Evolutionary conservation across 2,113 vertebrate genomes (phyloP), one percentile per base, ranked within the genome.

Genomic region (Miniopterus natalensis): DNA sequence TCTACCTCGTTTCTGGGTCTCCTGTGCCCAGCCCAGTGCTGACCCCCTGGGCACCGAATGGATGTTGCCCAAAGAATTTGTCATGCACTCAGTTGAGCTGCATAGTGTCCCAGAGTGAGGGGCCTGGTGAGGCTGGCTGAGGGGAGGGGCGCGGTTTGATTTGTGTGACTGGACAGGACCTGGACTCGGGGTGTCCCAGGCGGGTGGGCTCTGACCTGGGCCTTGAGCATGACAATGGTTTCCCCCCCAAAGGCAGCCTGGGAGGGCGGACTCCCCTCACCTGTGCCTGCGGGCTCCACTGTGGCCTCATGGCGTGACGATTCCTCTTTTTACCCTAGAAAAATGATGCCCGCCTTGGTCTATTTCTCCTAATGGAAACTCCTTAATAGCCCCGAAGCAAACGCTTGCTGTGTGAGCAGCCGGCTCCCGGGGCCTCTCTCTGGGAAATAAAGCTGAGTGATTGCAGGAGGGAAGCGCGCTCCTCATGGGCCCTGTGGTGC

Each of bases 221-320:
- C 63, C 49, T 49, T 6, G 3, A 79, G 9, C 36, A 3, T 6
- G n/a, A 21, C 6, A 23, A 10, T 15, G 15, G 29, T n/a, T 68
- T 83, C 17, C 15, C 3, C 9, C 31, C 63, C 20, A 18, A 40
- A 31, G 42, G 47, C n/a, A 80, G 21, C 5, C 15, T 1, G 1
- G 17, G 42, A 36, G 2, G 61, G 70, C 0, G 0, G 1, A 20
- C 1, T 0, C 8, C 14, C 53, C 71, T 49, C 17, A 10, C 10
- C 29, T 5, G 17, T 42, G 14, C 45, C 40, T 17, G 7, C 8
- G 0, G 1, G 6, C 40, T n/a, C 17, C 3, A 0, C 4, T 0
- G 23, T 1, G n/a, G 12, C 40, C 49, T 31, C 8, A 0, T 73
- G 14, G 21, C 4, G 0, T 0, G 68, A 36, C 6, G 23, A 2